Evolutionary conservation across 2,113 vertebrate species (phyloP).

Genomic region (Helogale parvula): DNA sequence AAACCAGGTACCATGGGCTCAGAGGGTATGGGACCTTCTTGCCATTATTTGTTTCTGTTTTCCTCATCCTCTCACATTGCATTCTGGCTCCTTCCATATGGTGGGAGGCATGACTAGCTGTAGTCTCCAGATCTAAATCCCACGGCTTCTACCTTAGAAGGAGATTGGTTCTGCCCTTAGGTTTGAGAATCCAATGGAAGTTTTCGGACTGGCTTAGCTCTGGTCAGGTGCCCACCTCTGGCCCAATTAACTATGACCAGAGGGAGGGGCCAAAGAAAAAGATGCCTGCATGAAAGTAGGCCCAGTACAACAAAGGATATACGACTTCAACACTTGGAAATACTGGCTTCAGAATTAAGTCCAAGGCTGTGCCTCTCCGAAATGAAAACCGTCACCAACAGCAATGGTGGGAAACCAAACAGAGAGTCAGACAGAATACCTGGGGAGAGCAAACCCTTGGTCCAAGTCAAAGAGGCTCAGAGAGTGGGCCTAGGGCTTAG

Average conservation of each 20-base stretch:
- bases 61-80: neutral
- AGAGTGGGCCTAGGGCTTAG: neutral
- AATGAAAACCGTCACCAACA: neutral
- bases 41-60: neutral
- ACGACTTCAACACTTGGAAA: neutral
- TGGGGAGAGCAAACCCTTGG: neutral
- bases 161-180: neutral
- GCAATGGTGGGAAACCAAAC: neutral
- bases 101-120: neutral
- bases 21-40: neutral
- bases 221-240: neutral
- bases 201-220: neutral
- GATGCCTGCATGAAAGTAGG: neutral
- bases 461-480: neutral
- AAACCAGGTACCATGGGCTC: neutral
- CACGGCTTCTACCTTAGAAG: neutral
- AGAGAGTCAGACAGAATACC: neutral
- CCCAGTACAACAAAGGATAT: neutral
- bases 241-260: neutral
- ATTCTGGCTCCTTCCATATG: neutral
- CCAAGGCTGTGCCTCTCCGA: neutral
- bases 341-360: neutral
- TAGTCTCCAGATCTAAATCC: neutral
- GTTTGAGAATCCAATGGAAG: neutral
- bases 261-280: neutral